These are phyloP conservation scores for Sminthurinus aureus DNA, from an alignment of 2,888 invertebrate species.

Conservation along the genomic window DNA sequence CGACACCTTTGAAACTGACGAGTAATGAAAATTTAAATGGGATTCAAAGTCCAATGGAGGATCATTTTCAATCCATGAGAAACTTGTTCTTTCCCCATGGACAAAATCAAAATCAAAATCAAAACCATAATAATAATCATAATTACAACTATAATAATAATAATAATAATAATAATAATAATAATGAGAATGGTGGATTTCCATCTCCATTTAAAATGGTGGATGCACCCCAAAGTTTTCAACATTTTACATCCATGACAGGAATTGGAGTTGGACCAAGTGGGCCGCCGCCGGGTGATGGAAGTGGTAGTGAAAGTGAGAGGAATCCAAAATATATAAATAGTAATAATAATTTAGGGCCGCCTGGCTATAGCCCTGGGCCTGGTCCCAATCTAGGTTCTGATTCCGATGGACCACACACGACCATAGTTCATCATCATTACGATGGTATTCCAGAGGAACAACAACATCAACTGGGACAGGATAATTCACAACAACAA, in stretches of 20 bases:
- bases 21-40: not conserved
- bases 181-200: no score
- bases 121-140: not conserved
- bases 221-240: slow-evolving; percentile 12
- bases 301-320: not conserved
- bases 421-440: not conserved
- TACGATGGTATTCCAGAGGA: not conserved
- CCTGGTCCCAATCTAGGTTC: not conserved
- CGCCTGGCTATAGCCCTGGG: not conserved
- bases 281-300: not conserved
- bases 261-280: not conserved
- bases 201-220: no score
- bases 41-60: slow-evolving; percentile 8
- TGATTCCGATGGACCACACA: not conserved
- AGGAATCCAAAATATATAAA: not conserved
- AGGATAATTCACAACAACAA: no score
- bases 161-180: not conserved
- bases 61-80: slow-evolving; percentile 32
- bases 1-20: not conserved
- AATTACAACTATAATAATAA: not conserved
- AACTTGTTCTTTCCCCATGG: slow-evolving; percentile 25
- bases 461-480: no score
- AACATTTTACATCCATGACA: slow-evolving; percentile 7
- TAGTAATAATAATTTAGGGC: not conserved
- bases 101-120: not conserved